Evolutionary conservation across 2,888 invertebrate species (phyloP), one percentile per base, ranked within the genome.

Genomic region (Caenorhabditis doughertyi): DNA sequence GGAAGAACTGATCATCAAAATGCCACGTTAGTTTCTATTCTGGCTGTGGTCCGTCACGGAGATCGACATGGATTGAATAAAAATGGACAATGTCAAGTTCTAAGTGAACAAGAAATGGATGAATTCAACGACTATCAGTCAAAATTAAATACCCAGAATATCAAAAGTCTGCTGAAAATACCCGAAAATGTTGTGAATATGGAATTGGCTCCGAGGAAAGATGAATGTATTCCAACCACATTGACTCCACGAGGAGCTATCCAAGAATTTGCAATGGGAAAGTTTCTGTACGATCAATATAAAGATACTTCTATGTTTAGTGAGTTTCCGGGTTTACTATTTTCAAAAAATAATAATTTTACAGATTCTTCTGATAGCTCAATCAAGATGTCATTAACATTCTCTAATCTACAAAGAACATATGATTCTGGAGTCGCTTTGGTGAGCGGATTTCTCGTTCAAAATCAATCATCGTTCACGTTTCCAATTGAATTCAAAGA

Each of bases 21-120:
- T 51, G 74, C 67, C 25, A 65, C 65, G 5, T 47, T 76, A 27
- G 35, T 58, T 4, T 67, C 74, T 2, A 5, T 76, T 18, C 18
- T 76, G 21, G 74, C 49, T n/a, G 67, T 67, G 9, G 74, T 76
- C 9, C 47, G 74, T 16, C 74, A 76, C 39, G 74, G 74, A 67
- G 67, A 76, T 55, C 56, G 67, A 2, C 67, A 55, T 56, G 74
- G 67, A 58, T 39, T 67, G 0, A n/a, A n/a, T 1, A 5, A 23
- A 1, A n/a, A 32, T 53, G 55, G 9, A 35, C 25, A 39, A 25
- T 76, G 74, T 58, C 56, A 67, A 18, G 49, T 8, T 23, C 39
- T 67, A n/a, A 51, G 35, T 21, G 74, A 67, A 16, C 49, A 58
- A 9, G 74, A 76, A 39, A 18, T 16, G 0, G 35, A 49, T 11